Conservation (phyloP, 23 tunicate species). For the Aplidium turbinatum region DNA sequence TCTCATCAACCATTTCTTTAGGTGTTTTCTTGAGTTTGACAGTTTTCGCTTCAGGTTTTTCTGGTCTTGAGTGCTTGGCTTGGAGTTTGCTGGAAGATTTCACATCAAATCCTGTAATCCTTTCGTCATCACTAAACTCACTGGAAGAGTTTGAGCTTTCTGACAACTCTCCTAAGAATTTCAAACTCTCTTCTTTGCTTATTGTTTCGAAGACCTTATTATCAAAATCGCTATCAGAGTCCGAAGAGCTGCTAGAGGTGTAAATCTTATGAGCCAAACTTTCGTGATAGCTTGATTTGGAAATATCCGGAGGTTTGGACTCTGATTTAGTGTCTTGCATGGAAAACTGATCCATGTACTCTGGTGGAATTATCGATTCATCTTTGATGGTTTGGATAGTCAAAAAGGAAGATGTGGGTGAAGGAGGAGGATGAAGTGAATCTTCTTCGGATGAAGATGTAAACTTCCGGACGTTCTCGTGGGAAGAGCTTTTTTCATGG, state of each 20-base stretch:
- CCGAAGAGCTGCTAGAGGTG: conserved; percentile 39
- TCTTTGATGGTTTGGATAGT: conserved; percentile 72
- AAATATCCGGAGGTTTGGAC: background rate
- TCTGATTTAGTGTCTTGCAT: background rate
- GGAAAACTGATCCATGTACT: conserved; percentile 6
- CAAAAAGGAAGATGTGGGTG: conserved; percentile 50
- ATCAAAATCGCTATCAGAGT: conserved; percentile 15
- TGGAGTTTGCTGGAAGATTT: too few relatives aligned
- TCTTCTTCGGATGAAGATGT: conserved; percentile 35
- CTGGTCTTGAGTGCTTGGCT: too few relatives aligned
- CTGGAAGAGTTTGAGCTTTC: background rate
- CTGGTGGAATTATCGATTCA: conserved; percentile 50
- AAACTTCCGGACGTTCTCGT: too few relatives aligned
- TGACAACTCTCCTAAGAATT: background rate
- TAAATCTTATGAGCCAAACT: conserved; percentile 6
- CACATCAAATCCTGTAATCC: too few relatives aligned
- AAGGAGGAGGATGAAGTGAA: conserved; percentile 45
- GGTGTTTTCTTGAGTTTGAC: too few relatives aligned
- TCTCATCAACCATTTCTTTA: too few relatives aligned
- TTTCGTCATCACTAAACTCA: too few relatives aligned
- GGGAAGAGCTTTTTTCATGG: too few relatives aligned
- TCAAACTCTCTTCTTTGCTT: conserved; percentile 11
- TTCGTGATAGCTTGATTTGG: background rate
- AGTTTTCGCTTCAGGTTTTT: too few relatives aligned
- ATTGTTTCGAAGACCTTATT: background rate